Percentiles rank a stretch among this genome's conserved stretches.
phyloP scores from a whole-genome alignment of 1,140 invertebrate species.

The Drosophila elegans region DNA sequence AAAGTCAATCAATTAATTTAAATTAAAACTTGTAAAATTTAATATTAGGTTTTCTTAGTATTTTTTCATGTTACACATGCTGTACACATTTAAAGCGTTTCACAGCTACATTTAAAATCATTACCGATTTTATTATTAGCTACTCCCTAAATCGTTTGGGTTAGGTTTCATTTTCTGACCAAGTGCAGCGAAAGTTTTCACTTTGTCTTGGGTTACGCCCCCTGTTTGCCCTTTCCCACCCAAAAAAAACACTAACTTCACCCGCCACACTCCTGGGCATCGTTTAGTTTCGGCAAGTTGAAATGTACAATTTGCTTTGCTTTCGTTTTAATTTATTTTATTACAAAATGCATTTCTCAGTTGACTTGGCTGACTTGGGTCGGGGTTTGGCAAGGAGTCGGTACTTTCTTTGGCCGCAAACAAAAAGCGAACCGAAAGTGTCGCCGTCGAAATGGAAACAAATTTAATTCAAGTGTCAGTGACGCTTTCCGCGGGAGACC shows the following conservation, averaged over 20 bases:
- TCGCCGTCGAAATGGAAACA: slow-evolving; percentile 72
- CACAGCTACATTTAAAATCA: too few species aligned
- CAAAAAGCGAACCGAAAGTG: slow-evolving; percentile 53
- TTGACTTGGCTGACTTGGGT: slow-evolving; percentile 23
- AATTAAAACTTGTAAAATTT: too few species aligned
- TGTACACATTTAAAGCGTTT: too few species aligned
- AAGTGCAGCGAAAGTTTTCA: slow-evolving; percentile 9
- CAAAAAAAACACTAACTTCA: not conserved
- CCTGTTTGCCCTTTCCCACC: not conserved
- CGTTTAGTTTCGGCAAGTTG: slow-evolving; percentile 59
- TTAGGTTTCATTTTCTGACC: not conserved
- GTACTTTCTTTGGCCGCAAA: slow-evolving; percentile 50
- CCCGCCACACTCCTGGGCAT: not conserved
- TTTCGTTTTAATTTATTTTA: slow-evolving; percentile 79
- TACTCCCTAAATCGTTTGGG: not conserved
- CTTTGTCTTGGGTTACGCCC: slow-evolving; percentile 10
- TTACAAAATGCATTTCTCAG: slow-evolving; percentile 64
- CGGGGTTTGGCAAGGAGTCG: slow-evolving; percentile 8
- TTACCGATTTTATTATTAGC: not conserved
- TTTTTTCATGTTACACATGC: too few species aligned
- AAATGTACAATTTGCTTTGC: slow-evolving; percentile 65
- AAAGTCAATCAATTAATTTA: too few species aligned
- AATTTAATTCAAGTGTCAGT: slow-evolving; percentile 81
- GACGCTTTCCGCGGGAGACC: slow-evolving; percentile 59
- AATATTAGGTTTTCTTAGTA: too few species aligned